Base-by-base conservation (phyloP, 2,888 invertebrate genomes). In the Phaonia tiefii region DNA sequence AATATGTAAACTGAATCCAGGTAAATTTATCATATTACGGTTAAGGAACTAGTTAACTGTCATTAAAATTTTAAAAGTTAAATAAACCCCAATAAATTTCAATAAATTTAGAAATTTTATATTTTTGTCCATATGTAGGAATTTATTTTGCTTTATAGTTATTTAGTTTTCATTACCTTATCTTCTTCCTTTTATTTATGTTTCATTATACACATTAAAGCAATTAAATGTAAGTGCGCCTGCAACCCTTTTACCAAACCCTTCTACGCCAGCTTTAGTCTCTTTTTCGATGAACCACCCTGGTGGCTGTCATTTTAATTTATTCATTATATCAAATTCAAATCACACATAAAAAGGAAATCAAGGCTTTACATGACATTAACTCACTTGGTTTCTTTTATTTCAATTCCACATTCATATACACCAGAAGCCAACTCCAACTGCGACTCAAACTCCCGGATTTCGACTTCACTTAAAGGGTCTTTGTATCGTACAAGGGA, bases 291-390 rank as follows among this genome's bases (percentile, higher is more conserved):
- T 11, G 26, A 63, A 63, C 63, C 15, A 63, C 63, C 63, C 63
- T 42, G 20, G 11, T 1, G 39, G 63, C 42, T 13, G 20, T 17
- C 42, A 42, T 63, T 63, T 63, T 51, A 73, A 49, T 65, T 69
- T 69, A 39, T 69, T 69, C 67, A 69, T 69, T 69, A 69, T 69
- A 69, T 63, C 63, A 63, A 63, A 39, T 63, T 63, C 39, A 63
- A 63, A 63, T 63, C 63, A 63, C 63, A 63, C 63, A 63, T 63
- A 51, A 67, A 67, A 49, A 17, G 25, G 20, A 66, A 66, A 46
- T n/a, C 25, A 46, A 42, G 42, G n/a, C 39, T 56, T 25, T 42
- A 54, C 54, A 54, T 42, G 42, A 54, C 69, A 56, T 69, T 56
- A 69, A 54, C 54, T 25, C 69, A 56, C 54, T 22, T 69, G 51